A percentile compares a stretch with the other conserved stretches of the same genome.
Conservation (phyloP, 2,888 invertebrate genomes). For the Shargacucullia verbasci region DNA sequence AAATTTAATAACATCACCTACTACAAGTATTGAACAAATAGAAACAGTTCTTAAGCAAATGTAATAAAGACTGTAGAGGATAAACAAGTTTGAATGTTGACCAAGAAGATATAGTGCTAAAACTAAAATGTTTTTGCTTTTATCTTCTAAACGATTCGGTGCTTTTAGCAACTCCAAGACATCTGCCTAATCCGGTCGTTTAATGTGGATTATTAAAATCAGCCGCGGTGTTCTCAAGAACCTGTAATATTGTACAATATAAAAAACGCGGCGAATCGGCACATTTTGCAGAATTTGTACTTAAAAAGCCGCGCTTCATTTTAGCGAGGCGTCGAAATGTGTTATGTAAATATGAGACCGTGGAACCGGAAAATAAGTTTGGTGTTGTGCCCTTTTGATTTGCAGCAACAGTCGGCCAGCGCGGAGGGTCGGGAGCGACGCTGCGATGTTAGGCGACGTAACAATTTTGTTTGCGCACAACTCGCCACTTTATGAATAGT, state of each 20-base stretch:
- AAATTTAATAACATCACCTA: slow-evolving; percentile 2
- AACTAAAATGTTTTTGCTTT: slow-evolving; percentile 9
- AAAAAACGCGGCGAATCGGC: slow-evolving; percentile 25
- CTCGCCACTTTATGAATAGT: slow-evolving; percentile 80
- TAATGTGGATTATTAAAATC: slow-evolving; percentile 38
- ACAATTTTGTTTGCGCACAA: slow-evolving; percentile 71
- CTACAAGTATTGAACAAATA: too few species aligned
- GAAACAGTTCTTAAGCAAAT: neutral
- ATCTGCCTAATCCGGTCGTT: slow-evolving; percentile 17
- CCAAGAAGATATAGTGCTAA: slow-evolving; percentile 8
- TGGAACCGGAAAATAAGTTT: slow-evolving; percentile 77
- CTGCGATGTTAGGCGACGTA: slow-evolving; percentile 58
- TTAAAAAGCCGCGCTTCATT: slow-evolving; percentile 59
- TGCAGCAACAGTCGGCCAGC: slow-evolving; percentile 60
- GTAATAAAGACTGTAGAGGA: neutral
- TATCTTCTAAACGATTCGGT: slow-evolving; percentile 9
- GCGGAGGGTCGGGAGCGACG: slow-evolving; percentile 35
- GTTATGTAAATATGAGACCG: slow-evolving; percentile 75
- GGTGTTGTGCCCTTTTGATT: slow-evolving; percentile 68
- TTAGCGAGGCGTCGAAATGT: slow-evolving; percentile 61
- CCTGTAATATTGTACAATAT: slow-evolving; percentile 26
- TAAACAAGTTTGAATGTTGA: neutral
- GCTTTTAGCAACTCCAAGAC: slow-evolving; percentile 19
- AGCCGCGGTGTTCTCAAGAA: slow-evolving; percentile 30
- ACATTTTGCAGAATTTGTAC: slow-evolving; percentile 54